Evolutionary conservation across 2,888 invertebrate genomes (phyloP).

Genomic region (Rhamnusium bicolor): DNA sequence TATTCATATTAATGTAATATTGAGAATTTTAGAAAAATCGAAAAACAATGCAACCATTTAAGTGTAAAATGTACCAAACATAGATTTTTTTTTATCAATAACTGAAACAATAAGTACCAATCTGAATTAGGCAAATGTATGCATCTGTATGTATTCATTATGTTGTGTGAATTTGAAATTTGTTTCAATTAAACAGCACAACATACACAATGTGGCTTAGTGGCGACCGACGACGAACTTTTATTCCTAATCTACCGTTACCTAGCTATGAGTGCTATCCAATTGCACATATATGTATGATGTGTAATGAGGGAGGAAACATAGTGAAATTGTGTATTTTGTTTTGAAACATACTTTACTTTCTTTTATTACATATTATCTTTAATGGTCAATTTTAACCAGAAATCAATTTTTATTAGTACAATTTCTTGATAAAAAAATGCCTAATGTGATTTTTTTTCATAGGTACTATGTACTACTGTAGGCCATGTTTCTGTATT

Average conservation of each 20-base stretch:
- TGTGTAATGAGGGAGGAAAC: constrained; percentile 40
- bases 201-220: constrained; percentile 45
- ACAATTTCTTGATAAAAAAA: no score
- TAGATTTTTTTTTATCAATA: background rate
- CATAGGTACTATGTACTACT: no score
- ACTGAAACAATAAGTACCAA: background rate
- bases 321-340: background rate
- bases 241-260: constrained; percentile 39
- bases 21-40: background rate
- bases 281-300: constrained; percentile 51
- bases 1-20: no score
- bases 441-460: no score
- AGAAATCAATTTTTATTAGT: no score
- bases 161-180: constrained; percentile 22
- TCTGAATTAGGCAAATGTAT: background rate
- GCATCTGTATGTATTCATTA: background rate
- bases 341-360: constrained; percentile 10
- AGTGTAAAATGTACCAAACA: background rate
- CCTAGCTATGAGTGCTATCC: constrained; percentile 54
- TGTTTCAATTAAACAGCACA: constrained; percentile 64
- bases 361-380: no score
- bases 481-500: no score
- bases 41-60: background rate
- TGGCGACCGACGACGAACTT: constrained; percentile 13
- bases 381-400: no score